Percentiles rank a stretch among this genome's conserved stretches.
Conservation (phyloP, 2,797 vertebrate species). For the Aphelocoma californica region DNA sequence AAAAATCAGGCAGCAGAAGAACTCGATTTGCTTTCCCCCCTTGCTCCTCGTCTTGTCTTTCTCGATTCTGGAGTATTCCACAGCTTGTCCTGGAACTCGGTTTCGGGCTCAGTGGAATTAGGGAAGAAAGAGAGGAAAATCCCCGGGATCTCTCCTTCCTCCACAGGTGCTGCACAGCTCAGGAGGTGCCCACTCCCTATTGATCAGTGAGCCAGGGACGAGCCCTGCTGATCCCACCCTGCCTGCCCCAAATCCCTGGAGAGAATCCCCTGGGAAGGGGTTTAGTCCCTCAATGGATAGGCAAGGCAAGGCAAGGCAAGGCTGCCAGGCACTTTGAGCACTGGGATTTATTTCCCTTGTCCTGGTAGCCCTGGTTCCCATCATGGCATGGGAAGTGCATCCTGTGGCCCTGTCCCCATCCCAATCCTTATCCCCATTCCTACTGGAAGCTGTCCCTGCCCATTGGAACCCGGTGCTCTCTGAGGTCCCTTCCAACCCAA, state of each 20-base stretch:
- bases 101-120: background rate
- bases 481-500: background rate
- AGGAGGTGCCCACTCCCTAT: background rate
- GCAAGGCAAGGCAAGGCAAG: background rate
- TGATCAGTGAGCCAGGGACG: background rate
- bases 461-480: background rate
- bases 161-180: background rate
- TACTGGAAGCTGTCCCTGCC: background rate
- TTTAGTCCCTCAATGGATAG: background rate
- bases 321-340: background rate
- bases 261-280: background rate
- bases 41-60: background rate
- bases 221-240: background rate
- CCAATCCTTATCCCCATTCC: background rate
- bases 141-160: background rate
- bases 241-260: background rate
- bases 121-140: background rate
- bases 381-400: rapidly evolving
- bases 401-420: rapidly evolving
- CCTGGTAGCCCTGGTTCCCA: rapidly evolving
- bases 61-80: background rate
- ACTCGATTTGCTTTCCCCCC: background rate
- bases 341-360: background rate
- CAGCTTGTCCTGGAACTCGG: background rate
- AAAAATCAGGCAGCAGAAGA: background rate